phyloP scores from a whole-genome alignment of 1,140 invertebrate genomes.

The Diabrotica virgifera region DNA sequence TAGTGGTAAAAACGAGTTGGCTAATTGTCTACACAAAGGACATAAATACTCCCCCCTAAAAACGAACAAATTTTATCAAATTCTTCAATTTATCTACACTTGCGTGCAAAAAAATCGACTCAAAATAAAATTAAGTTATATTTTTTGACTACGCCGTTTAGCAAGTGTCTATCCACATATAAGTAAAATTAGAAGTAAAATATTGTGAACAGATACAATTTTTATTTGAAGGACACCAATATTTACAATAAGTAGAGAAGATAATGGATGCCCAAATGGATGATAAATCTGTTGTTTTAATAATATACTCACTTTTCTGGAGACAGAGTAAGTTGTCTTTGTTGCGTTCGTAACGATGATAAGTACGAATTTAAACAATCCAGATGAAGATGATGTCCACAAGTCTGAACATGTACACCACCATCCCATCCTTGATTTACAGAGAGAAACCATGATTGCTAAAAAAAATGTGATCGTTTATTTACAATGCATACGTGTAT shows the following conservation, averaged over 20 bases:
- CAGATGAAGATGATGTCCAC: conserved; percentile 93
- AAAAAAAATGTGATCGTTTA: conserved; percentile 13
- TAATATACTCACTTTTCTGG: conserved; percentile 58
- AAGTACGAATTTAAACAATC: conserved; percentile 89
- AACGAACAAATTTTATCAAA: conserved; percentile 8
- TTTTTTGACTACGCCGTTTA: too few relatives aligned
- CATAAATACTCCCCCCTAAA: conserved; percentile 86
- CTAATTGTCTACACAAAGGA: conserved; percentile 89
- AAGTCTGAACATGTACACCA: conserved; percentile 92
- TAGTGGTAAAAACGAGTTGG: conserved; percentile 88
- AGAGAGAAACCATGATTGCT: conserved; percentile 76
- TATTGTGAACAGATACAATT: too few relatives aligned
- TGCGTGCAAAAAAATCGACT: too few relatives aligned
- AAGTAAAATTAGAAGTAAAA: too few relatives aligned
- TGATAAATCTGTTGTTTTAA: too few relatives aligned
- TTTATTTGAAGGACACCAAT: too few relatives aligned
- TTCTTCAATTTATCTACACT: too few relatives aligned
- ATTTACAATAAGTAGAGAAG: too few relatives aligned
- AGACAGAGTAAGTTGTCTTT: conserved; percentile 69
- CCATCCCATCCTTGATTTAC: conserved; percentile 90
- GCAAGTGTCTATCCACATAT: too few relatives aligned
- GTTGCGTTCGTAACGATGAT: conserved; percentile 72
- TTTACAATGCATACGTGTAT: conserved; percentile 11
- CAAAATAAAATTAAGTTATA: too few relatives aligned
- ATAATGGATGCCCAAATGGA: too few relatives aligned